phyloP scores from a whole-genome alignment of 2,888 invertebrate genomes.

The Copidosoma aretas region DNA sequence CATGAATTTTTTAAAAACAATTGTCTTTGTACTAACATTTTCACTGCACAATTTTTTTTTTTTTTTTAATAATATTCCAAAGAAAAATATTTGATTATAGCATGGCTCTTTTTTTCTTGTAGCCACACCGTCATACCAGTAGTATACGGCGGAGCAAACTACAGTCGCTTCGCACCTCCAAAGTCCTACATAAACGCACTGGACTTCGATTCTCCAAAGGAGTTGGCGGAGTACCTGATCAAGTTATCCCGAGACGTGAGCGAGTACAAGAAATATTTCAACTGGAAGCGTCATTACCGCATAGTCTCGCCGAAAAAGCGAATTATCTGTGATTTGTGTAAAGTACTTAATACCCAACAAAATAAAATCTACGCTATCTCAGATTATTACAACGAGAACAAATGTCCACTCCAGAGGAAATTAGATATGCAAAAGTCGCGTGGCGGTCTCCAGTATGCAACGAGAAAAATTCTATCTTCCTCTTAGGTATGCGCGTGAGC shows the following conservation, averaged over 20 bases:
- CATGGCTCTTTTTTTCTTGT: no score
- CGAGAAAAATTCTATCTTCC: conserved; percentile 8
- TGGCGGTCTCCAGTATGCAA: conserved; percentile 28
- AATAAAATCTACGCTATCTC: conserved; percentile 44
- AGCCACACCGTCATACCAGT: conserved; percentile 67
- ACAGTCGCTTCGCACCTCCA: conserved; percentile 67
- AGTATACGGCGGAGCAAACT: conserved; percentile 74
- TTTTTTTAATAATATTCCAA: no score
- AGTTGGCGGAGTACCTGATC: conserved; percentile 68
- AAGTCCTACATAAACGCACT: conserved; percentile 72
- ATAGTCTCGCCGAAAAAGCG: conserved; percentile 64
- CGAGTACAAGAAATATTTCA: conserved; percentile 71
- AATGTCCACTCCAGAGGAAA: conserved; percentile 48
- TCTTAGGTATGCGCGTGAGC: no score
- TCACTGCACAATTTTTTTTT: no score
- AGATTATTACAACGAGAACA: conserved; percentile 48
- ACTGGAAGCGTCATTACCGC: conserved; percentile 69
- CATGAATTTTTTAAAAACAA: no score
- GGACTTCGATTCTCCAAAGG: conserved; percentile 66
- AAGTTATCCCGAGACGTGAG: conserved; percentile 64
- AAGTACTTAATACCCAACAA: conserved; percentile 59
- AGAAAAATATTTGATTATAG: no score
- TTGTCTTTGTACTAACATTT: no score
- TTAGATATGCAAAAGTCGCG: conserved; percentile 23
- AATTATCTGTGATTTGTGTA: conserved; percentile 69